Percentiles rank a stretch among this genome's conserved stretches.
phyloP scores from a whole-genome alignment of 2,888 invertebrate genomes.

The Adineta ricciae region DNA sequence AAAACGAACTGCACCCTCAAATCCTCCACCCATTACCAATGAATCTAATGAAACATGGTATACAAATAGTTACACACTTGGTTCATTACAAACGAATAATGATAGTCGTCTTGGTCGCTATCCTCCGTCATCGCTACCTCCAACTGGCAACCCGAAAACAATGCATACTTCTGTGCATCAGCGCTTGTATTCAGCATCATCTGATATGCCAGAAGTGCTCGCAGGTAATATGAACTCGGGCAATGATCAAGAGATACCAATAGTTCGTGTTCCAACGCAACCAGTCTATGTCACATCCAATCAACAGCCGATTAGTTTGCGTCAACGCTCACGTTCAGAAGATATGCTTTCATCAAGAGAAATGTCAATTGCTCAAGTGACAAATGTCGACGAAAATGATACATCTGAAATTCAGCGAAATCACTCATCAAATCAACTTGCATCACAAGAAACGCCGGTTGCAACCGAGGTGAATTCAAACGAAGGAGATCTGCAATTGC shows the following conservation, averaged over 20 bases:
- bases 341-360: constrained; percentile 20
- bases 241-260: constrained; percentile 2
- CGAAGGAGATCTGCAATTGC: background rate
- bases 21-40: background rate
- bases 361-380: background rate
- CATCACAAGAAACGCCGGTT: background rate
- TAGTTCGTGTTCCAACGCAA: background rate
- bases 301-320: background rate
- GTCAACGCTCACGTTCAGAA: constrained; percentile 15
- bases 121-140: background rate
- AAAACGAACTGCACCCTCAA: background rate
- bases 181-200: background rate
- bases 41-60: background rate
- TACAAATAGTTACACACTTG: constrained; percentile 9
- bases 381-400: background rate
- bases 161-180: background rate
- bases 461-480: background rate
- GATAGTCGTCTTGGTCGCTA: background rate
- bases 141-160: background rate
- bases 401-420: background rate
- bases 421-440: background rate
- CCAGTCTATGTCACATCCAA: background rate
- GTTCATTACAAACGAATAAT: background rate
- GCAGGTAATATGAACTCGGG: background rate
- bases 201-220: background rate